A percentile compares a stretch with the other conserved stretches of the same genome.
These are phyloP conservation scores for Champsocephalus esox DNA, from an alignment of 2,797 vertebrate genomes.

Conservation along the genomic window DNA sequence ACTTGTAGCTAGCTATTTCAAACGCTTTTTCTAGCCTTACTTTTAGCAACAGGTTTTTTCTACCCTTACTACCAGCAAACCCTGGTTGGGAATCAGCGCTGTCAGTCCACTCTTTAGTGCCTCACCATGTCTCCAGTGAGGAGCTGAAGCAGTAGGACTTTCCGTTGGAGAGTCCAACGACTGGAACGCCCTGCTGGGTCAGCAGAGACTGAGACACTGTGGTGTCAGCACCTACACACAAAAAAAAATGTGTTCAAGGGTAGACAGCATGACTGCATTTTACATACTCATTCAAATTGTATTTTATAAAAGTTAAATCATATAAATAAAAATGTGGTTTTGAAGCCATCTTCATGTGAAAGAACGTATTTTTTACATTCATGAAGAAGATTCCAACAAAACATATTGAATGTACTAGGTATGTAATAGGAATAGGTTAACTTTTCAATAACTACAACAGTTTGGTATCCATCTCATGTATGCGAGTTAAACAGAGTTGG, in stretches of 20 bases:
- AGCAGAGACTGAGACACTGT: conserved; percentile 93
- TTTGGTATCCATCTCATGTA: neutral
- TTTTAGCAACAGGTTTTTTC: too few species aligned
- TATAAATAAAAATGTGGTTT: neutral
- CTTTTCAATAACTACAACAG: neutral
- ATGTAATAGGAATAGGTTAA: neutral
- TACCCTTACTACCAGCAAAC: too few species aligned
- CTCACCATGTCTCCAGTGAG: conserved; percentile 94
- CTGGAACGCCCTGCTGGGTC: conserved; percentile 94
- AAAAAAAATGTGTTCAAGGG: neutral
- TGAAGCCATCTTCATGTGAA: neutral
- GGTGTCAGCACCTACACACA: conserved; percentile 87
- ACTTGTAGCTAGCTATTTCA: too few species aligned
- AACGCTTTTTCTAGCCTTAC: too few species aligned
- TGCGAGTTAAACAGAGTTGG: too few species aligned
- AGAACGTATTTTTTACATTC: neutral
- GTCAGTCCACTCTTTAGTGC: neutral
- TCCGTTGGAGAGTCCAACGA: conserved; percentile 94
- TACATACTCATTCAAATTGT: neutral
- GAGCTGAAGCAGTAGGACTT: conserved; percentile 96
- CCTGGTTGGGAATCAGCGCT: too few species aligned
- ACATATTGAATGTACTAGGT: neutral
- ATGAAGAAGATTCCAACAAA: neutral
- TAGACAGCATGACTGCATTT: fast-evolving
- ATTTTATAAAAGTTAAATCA: neutral